A percentile compares a stretch with the other conserved stretches of the same genome.
Conservation (phyloP, 2,888 invertebrate species). For the Cephus pygmeus region DNA sequence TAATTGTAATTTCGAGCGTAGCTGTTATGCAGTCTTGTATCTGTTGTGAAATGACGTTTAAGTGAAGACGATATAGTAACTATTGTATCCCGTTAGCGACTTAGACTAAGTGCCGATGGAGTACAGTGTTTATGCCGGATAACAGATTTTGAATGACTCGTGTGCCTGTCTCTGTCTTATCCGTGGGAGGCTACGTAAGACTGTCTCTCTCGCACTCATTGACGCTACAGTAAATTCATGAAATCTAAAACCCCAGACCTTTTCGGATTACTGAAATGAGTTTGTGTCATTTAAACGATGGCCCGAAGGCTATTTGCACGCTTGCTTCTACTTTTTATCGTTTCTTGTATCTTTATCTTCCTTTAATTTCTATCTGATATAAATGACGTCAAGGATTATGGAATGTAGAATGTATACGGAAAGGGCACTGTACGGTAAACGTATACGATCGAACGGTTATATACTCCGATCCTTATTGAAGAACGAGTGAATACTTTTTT, state of each 20-base stretch:
- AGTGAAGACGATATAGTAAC: neutral
- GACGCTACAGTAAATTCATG: neutral
- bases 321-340: neutral
- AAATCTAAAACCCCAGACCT: neutral
- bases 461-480: neutral
- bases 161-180: neutral
- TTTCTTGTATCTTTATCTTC: neutral
- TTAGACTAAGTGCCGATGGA: neutral
- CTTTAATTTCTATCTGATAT: neutral
- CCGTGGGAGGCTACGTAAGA: neutral
- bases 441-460: neutral
- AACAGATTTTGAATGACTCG: neutral
- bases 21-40: neutral
- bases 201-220: neutral
- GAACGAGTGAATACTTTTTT: neutral
- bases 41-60: neutral
- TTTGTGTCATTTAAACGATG: neutral
- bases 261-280: neutral
- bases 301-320: neutral
- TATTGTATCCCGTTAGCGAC: neutral
- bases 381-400: neutral
- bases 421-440: neutral
- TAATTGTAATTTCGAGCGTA: neutral
- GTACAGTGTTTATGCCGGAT: neutral
- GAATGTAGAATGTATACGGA: neutral